Base-by-base conservation (phyloP, 2,113 vertebrate genomes). In the Chinchilla lanigera region DNA sequence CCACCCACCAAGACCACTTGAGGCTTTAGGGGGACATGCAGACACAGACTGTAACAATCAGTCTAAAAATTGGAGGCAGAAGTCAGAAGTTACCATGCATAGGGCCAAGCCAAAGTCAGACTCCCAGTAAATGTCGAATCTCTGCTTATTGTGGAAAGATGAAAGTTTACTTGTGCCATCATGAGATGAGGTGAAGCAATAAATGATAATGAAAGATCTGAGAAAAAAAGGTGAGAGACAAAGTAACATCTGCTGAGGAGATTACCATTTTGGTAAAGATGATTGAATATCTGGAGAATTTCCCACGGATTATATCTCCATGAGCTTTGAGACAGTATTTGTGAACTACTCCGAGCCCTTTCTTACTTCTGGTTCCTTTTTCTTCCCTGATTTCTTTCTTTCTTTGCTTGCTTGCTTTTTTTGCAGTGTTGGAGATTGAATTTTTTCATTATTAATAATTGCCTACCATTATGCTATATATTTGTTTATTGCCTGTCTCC, bases 241-340 rank as follows among this genome's bases (percentile, higher is more conserved):
- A 73, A 69, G 33, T 78, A 69, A 80, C 3, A n/a, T 28, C 33
- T 78, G n/a, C 65, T 69, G 65, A 69, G 65, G 35, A 69, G 35
- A 6, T 7, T 69, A 19, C 35, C 56, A 60, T 56, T 56, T 61
- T 92, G 77, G 89, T 38, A 77, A 89, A 87, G 63, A 60, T 86
- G 10, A 58, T 80, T 96, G 87, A 78, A 86, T 78, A 60, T 60
- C 47, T 87, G 86, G 54, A 95, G 56, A 94, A 78, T 82, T 78
- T 78, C 54, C 47, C 78, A 22, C 7, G n/a, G 33, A 50, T 38
- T 92, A 1, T 35, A 54, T 56, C 22, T 77, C 38, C 86, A n/a
- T 30, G 11, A 96, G 54, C 41, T 58, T 94, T 94, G 41, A 24
- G 82, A 41, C 65, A 73, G 61, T 67, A 26, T 84, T 94, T 90